Evolutionary conservation across 2,888 invertebrate species (phyloP).

Genomic region (Abscondita cerata): DNA sequence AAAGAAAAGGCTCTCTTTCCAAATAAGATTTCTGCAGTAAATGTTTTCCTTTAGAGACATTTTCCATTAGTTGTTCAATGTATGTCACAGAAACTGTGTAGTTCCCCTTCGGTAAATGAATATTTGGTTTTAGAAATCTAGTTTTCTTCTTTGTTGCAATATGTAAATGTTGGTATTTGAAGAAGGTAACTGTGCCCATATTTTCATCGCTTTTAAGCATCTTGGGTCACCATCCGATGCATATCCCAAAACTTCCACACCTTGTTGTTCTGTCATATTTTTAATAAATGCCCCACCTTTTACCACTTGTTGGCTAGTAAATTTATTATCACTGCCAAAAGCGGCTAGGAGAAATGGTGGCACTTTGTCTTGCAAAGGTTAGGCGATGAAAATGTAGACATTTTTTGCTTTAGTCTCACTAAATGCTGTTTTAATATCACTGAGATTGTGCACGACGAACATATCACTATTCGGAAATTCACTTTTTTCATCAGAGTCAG

Average conservation of each 20-base stretch:
- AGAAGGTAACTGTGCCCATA: neutral
- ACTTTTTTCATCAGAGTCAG: neutral
- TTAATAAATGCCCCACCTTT: slow-evolving; percentile 7
- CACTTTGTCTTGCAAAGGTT: slow-evolving; percentile 13
- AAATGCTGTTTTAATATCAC: neutral
- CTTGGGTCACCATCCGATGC: slow-evolving; percentile 26
- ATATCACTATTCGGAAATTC: neutral
- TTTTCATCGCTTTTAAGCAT: slow-evolving; percentile 9
- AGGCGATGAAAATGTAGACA: slow-evolving; percentile 18
- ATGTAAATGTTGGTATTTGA: slow-evolving; percentile 6
- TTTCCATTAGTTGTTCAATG: neutral
- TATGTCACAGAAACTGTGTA: neutral
- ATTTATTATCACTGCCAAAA: slow-evolving; percentile 21
- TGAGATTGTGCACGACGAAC: neutral
- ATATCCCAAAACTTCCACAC: slow-evolving; percentile 13
- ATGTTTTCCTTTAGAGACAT: too few relatives aligned
- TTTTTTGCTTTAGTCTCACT: neutral
- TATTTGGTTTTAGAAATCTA: slow-evolving; percentile 15
- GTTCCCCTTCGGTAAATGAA: neutral
- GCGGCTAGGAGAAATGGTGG: slow-evolving; percentile 2
- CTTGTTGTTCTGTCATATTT: neutral
- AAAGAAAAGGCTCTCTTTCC: too few relatives aligned
- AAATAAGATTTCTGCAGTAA: too few relatives aligned
- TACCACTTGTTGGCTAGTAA: slow-evolving; percentile 6
- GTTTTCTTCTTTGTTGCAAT: slow-evolving; percentile 18